A percentile compares a stretch with the other conserved stretches of the same genome.
phyloP scores from a whole-genome alignment of 2,113 vertebrate species.

The Nansenia antarctica region DNA sequence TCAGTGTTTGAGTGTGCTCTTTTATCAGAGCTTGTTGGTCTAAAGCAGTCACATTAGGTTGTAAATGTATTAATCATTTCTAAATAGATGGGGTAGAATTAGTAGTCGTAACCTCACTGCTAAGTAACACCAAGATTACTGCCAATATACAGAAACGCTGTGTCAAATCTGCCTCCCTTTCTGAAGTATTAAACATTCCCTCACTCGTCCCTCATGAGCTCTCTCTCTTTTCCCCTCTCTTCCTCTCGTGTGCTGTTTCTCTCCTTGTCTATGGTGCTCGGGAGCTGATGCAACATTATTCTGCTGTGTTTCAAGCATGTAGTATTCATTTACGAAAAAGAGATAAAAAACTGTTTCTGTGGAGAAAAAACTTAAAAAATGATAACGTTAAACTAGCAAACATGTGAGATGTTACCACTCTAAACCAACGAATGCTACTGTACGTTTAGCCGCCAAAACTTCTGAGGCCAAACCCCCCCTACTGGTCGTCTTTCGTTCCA shows the following conservation, averaged over 20 bases:
- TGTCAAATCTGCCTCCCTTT: slow-evolving; percentile 46
- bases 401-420: slow-evolving; percentile 59
- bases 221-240: slow-evolving; percentile 12
- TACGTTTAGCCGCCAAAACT: slow-evolving; percentile 67
- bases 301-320: slow-evolving; percentile 82
- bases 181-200: slow-evolving; percentile 44
- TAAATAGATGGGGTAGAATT: slow-evolving; percentile 27
- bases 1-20: slow-evolving; percentile 59
- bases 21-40: slow-evolving; percentile 3
- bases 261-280: slow-evolving; percentile 67
- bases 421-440: slow-evolving; percentile 58
- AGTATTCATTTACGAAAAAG: slow-evolving; percentile 78
- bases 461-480: slow-evolving; percentile 57
- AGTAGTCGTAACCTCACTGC: slow-evolving; percentile 30
- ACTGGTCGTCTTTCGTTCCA: slow-evolving; percentile 58
- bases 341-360: slow-evolving; percentile 71
- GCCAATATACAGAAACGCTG: slow-evolving; percentile 53
- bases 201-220: slow-evolving; percentile 37
- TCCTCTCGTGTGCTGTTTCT: slow-evolving; percentile 37
- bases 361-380: slow-evolving; percentile 58
- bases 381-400: slow-evolving; percentile 68
- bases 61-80: slow-evolving; percentile 28
- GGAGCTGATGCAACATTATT: slow-evolving; percentile 66
- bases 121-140: slow-evolving; percentile 55
- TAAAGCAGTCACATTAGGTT: slow-evolving; percentile 21